Evolutionary conservation across 53 echinoderm and acorn worm genomes (phyloP), one percentile per base, ranked within the genome.

Genomic region (Paracentrotus lividus): DNA sequence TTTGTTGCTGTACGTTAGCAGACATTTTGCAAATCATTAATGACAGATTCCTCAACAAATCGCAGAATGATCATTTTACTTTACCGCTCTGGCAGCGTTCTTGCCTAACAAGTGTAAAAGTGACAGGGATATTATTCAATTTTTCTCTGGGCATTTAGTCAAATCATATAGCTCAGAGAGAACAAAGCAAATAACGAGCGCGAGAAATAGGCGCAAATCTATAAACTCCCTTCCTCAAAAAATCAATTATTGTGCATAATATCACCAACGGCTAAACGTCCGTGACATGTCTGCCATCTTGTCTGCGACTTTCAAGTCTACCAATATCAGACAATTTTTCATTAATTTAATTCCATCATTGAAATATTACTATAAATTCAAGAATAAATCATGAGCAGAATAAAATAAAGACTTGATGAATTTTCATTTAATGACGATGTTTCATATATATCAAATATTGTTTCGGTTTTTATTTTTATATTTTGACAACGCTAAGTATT

Each of bases 231-330:
- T 38, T 34, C 32, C 52, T 56, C 40, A 55, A 34, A 56, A 58
- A 87, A n/a, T 87, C 87, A 58, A 87, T 87, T 56, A 87, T 87
- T 87, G 87, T 58, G 54, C 56, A 87, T 87, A 87, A 87, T 87
- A 87, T 57, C 58, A 56, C 54, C n/a, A n/a, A 29, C 56, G 87
- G 87, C 87, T 58, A 87, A 87, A 55, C 23, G 87, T 32, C 87
- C 87, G 87, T 87, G 87, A 87, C 87, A 87, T 23, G 87, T 87
- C 87, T 54, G 87, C 87, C 87, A 87, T 87, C 58, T 29, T 31
- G 87, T 87, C 87, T 81, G 81, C 47, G 44, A 47, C 81, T 44
- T n/a, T 47, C 24, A 87, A 87, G 87, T 81, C 81, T 81, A 44
- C 44, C 27, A 26, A n/a, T 21, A 40, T 81, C 81, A 81, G 44